Percentiles rank a stretch among this genome's conserved stretches.
Conservation (phyloP, 2,113 vertebrate species). For the Notarius lentiginosus region DNA sequence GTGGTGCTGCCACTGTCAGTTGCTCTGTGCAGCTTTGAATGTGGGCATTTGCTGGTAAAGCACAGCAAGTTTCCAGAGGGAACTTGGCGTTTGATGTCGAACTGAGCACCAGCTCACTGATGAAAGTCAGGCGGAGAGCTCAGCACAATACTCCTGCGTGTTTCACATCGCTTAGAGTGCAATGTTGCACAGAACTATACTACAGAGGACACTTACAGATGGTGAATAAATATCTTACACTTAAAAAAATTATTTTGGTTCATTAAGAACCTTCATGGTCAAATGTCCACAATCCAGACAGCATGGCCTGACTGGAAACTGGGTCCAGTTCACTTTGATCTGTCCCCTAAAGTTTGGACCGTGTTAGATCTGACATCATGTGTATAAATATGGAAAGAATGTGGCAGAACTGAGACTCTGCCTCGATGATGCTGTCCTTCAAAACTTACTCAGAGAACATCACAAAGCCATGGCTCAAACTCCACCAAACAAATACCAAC, state of each 20-base stretch:
- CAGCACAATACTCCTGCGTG: not conserved
- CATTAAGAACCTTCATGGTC: not conserved
- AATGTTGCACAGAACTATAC: not conserved
- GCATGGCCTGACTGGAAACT: not conserved
- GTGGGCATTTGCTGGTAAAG: not conserved
- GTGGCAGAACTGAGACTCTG: not conserved
- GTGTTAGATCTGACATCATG: not conserved
- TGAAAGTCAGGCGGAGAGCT: not conserved
- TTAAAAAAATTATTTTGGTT: not conserved
- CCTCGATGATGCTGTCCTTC: not conserved
- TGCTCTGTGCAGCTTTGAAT: not conserved
- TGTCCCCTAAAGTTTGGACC: too few relatives aligned
- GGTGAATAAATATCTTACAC: not conserved
- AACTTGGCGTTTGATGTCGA: not conserved
- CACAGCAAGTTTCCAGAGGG: not conserved
- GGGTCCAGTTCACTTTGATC: not conserved
- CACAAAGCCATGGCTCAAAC: not conserved
- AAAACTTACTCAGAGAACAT: not conserved
- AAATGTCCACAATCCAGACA: not conserved
- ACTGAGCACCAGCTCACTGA: not conserved
- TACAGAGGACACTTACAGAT: not conserved
- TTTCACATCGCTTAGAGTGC: too few relatives aligned
- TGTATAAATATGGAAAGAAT: not conserved
- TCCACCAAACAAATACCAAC: not conserved
- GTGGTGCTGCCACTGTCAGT: not conserved